phyloP scores from a whole-genome alignment of 2,888 invertebrate genomes.

The Drosophila neotestacea region DNA sequence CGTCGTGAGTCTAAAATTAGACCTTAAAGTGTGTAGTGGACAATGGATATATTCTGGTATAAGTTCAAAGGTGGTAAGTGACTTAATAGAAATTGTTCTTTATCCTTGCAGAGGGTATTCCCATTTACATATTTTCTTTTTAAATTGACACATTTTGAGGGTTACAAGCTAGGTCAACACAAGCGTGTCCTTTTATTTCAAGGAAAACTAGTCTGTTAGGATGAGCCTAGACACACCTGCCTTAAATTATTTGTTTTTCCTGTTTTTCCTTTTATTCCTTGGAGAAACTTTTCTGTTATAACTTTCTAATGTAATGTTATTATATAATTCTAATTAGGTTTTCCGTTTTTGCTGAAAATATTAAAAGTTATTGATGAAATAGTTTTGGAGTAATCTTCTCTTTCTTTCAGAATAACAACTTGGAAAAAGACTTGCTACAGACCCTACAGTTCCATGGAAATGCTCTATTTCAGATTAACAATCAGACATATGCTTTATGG shows the following conservation, averaged over 20 bases:
- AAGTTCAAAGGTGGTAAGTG: constrained; percentile 21
- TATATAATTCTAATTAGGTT: too few species aligned
- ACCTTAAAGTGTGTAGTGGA: constrained; percentile 52
- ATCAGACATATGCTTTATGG: constrained; percentile 82
- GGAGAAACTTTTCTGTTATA: too few species aligned
- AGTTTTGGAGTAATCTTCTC: neutral
- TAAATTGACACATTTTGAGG: too few species aligned
- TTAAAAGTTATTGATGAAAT: too few species aligned
- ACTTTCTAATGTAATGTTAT: too few species aligned
- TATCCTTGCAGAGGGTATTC: too few species aligned
- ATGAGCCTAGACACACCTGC: too few species aligned
- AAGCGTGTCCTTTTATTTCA: too few species aligned
- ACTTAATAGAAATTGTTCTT: neutral
- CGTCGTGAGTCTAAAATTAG: constrained; percentile 60
- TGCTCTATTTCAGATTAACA: constrained; percentile 79
- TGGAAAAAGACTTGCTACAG: constrained; percentile 57
- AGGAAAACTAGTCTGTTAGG: too few species aligned
- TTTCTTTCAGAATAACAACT: constrained; percentile 41
- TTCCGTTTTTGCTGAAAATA: too few species aligned
- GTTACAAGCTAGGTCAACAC: too few species aligned
- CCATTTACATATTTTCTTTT: too few species aligned
- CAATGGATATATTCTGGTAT: constrained; percentile 66
- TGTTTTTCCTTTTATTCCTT: neutral
- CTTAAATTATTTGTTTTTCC: neutral
- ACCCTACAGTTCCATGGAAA: constrained; percentile 53